Evolutionary conservation across 2,797 vertebrate species (phyloP).

Genomic region (Rachycentron canadum): DNA sequence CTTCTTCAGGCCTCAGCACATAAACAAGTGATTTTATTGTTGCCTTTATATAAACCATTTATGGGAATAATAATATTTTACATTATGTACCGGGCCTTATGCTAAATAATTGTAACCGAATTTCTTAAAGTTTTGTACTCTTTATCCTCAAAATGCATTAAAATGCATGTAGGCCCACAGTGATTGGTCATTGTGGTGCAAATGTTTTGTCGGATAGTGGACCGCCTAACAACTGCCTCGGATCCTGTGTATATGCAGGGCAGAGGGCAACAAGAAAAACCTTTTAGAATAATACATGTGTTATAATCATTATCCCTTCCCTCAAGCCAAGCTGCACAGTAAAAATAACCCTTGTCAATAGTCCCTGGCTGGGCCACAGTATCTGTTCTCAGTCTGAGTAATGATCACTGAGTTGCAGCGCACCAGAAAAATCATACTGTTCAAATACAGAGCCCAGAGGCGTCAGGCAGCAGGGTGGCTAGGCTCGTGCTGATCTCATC

Average conservation of each 20-base stretch:
- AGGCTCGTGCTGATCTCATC: conserved; percentile 51
- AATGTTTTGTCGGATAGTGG: conserved; percentile 8
- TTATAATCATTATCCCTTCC: conserved; percentile 58
- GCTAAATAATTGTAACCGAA: too few relatives aligned
- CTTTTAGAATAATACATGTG: conserved; percentile 53
- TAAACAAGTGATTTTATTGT: neutral
- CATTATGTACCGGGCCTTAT: neutral
- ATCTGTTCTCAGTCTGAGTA: conserved; percentile 66
- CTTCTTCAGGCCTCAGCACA: neutral
- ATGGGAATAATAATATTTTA: conserved; percentile 1
- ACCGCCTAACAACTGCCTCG: neutral
- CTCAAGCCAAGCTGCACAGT: conserved; percentile 50
- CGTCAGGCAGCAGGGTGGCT: conserved; percentile 31
- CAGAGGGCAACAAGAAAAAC: conserved; percentile 43
- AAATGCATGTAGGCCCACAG: neutral
- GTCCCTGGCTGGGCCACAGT: conserved; percentile 43
- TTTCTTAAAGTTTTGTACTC: neutral
- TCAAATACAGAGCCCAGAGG: conserved; percentile 61
- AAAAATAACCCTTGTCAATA: conserved; percentile 71
- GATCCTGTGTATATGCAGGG: neutral
- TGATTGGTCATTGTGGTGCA: neutral
- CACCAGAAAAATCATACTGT: conserved; percentile 42
- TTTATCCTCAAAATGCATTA: neutral
- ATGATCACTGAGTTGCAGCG: conserved; percentile 69
- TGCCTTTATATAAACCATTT: neutral